Conservation (phyloP, 2,113 vertebrate genomes). For the Zosterops lateralis region DNA sequence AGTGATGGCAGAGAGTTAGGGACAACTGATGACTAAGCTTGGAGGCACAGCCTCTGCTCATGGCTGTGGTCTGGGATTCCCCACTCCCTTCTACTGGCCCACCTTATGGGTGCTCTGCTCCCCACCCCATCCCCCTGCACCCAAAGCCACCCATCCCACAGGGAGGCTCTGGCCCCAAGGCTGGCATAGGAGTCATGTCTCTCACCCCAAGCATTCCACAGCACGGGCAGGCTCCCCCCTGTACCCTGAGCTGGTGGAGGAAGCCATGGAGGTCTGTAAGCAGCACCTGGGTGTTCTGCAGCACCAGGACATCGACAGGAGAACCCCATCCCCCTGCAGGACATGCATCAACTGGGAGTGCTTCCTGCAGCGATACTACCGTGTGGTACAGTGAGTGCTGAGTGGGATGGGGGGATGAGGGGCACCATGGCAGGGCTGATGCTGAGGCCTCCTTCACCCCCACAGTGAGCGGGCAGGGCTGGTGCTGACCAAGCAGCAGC, state of each 20-base stretch:
- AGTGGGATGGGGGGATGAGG: rapidly evolving
- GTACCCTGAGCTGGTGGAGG: constrained; percentile 75
- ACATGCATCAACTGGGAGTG: constrained; percentile 71
- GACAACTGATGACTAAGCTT: neutral
- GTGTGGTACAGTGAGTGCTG: constrained; percentile 79
- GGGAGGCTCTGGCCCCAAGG: neutral
- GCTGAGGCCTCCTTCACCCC: neutral
- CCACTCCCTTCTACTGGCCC: neutral
- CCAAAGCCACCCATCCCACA: neutral
- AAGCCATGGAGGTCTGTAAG: constrained; percentile 79
- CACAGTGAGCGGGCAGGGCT: constrained; percentile 77
- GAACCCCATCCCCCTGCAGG: neutral
- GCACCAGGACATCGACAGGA: constrained; percentile 83
- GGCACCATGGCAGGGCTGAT: rapidly evolving
- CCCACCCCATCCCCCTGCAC: too few species aligned
- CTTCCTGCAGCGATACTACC: constrained; percentile 84
- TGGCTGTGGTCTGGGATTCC: neutral
- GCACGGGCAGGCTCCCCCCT: neutral
- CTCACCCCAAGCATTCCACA: neutral
- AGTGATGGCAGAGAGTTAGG: neutral
- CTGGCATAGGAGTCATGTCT: neutral
- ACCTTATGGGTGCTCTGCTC: neutral
- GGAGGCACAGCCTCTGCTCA: neutral
- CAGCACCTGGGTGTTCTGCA: constrained; percentile 77
- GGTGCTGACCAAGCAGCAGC: constrained; percentile 60